Evolutionary conservation across 2,797 vertebrate genomes (phyloP).

Genomic region (Falco rusticolus): DNA sequence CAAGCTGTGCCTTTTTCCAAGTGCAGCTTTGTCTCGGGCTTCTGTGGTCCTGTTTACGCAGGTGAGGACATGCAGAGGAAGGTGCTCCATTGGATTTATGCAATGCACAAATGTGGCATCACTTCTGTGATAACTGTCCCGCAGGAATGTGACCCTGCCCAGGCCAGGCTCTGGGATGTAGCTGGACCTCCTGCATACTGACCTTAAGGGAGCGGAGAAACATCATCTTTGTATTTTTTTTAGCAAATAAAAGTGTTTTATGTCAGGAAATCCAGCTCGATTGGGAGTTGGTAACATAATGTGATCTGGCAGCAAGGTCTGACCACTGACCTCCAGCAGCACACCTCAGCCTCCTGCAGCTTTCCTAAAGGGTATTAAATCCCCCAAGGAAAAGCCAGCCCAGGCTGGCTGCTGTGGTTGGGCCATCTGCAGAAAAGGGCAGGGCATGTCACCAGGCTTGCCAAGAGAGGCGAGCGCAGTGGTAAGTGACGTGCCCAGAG

Average conservation of each 20-base stretch:
- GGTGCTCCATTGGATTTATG: rapidly evolving
- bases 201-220: not conserved
- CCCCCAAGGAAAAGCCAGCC: not conserved
- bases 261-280: not conserved
- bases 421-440: conserved; percentile 9
- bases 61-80: not conserved
- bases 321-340: not conserved
- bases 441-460: not conserved
- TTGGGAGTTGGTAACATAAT: not conserved
- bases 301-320: not conserved
- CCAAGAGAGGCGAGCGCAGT: not conserved
- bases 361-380: not conserved
- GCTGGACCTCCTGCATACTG: not conserved
- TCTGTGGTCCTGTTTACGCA: not conserved
- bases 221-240: not conserved
- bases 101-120: rapidly evolving
- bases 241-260: not conserved
- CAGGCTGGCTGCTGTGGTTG: not conserved
- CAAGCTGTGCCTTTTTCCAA: not conserved
- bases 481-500: not conserved
- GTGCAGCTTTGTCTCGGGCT: not conserved
- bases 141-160: not conserved
- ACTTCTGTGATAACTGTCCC: not conserved
- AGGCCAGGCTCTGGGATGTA: not conserved
- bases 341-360: not conserved